These are phyloP conservation scores for Helostoma temminkii DNA, from an alignment of 2,797 vertebrate genomes.

Conservation along the genomic window DNA sequence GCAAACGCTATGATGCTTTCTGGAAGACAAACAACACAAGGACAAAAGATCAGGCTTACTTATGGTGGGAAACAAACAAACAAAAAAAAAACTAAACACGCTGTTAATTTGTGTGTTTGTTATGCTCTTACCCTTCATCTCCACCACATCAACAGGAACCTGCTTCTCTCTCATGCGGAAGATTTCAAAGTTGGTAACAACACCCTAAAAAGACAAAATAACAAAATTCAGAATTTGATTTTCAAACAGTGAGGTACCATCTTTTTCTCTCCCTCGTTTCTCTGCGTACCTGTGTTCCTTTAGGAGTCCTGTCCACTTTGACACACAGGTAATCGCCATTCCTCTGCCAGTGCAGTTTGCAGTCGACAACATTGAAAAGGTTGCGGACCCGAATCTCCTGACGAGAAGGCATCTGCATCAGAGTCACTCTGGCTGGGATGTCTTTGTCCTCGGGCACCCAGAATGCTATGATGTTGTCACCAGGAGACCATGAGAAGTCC, in stretches of 20 bases:
- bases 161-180: slow-evolving; percentile 99
- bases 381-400: slow-evolving; percentile 98
- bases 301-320: slow-evolving; percentile 97
- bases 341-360: slow-evolving; percentile 99
- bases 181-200: slow-evolving; percentile 99
- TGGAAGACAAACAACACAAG: slow-evolving; percentile 58
- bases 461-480: slow-evolving; percentile 98
- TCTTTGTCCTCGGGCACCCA: slow-evolving; percentile 99
- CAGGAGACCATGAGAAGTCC: slow-evolving; percentile 99
- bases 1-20: slow-evolving; percentile 98
- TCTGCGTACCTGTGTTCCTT: slow-evolving; percentile 91
- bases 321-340: slow-evolving; percentile 98
- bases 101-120: background rate
- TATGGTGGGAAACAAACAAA: background rate
- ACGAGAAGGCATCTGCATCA: slow-evolving; percentile 96
- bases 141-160: slow-evolving; percentile 97
- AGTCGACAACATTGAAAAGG: slow-evolving; percentile 97
- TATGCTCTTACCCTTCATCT: slow-evolving; percentile 93
- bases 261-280: background rate
- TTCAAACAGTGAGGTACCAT: background rate
- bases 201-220: slow-evolving; percentile 84
- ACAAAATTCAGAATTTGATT: background rate
- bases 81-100: rapidly evolving
- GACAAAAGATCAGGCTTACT: background rate
- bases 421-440: slow-evolving; percentile 96